Conservation (phyloP, 2,797 vertebrate genomes). For the Graptemys geographica region DNA sequence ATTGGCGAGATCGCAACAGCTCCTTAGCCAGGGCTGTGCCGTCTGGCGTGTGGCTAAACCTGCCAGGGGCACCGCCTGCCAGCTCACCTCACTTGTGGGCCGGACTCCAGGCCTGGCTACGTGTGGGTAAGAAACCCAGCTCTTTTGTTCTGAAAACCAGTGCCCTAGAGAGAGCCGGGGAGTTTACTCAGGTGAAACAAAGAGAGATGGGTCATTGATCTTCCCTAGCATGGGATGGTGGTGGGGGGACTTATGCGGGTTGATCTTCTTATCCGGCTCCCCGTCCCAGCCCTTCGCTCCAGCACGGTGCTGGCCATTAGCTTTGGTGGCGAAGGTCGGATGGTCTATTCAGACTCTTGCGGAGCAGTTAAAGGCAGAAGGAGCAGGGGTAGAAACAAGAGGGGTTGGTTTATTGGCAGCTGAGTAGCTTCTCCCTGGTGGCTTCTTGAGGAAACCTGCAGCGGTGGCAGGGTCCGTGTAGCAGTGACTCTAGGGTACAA, state of each 20-base stretch:
- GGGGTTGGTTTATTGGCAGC: background rate
- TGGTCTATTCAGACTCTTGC: background rate
- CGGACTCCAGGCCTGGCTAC: background rate
- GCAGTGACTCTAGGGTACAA: background rate
- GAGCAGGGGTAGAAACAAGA: too few species aligned
- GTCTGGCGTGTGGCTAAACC: background rate
- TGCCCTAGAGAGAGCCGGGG: background rate
- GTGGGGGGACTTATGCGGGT: background rate
- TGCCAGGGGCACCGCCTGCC: background rate
- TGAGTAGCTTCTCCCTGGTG: background rate
- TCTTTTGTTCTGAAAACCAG: background rate
- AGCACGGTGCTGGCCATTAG: background rate
- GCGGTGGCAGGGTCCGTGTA: background rate
- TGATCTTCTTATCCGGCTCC: background rate
- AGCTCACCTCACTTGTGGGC: background rate
- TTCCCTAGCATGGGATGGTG: background rate
- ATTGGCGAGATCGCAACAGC: background rate
- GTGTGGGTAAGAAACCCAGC: background rate
- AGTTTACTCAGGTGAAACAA: background rate
- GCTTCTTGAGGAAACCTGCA: background rate
- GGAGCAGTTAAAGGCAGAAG: background rate
- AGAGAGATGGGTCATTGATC: background rate
- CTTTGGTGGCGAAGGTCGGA: background rate
- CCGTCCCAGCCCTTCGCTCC: background rate
- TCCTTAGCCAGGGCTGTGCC: background rate